Evolutionary conservation across 2,113 vertebrate genomes (phyloP).

Genomic region (Brachyhypopomus gauderio): DNA sequence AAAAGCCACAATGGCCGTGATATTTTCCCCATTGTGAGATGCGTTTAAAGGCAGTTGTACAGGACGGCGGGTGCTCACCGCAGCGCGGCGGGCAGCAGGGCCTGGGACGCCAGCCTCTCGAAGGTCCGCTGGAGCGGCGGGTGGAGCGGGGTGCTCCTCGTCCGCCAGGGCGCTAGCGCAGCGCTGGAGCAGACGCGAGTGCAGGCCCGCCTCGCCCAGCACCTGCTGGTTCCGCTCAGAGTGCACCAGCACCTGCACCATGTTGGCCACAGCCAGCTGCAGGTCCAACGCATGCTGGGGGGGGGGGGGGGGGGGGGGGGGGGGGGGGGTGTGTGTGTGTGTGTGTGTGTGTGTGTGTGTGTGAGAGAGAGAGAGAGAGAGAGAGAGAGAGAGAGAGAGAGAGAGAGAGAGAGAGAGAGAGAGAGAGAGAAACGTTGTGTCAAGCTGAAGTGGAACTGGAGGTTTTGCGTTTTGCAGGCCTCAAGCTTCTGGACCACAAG

Average conservation of each 20-base stretch:
- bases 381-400: too few relatives aligned
- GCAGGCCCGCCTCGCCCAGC: constrained; percentile 91
- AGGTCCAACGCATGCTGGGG: constrained; percentile 91
- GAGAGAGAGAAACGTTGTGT: too few relatives aligned
- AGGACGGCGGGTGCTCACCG: constrained; percentile 87
- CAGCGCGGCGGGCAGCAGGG: constrained; percentile 91
- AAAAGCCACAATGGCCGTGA: too few relatives aligned
- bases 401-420: too few relatives aligned
- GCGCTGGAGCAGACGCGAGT: constrained; percentile 87
- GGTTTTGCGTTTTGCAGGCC: too few relatives aligned
- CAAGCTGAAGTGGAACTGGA: too few relatives aligned
- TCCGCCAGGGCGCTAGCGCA: constrained; percentile 91
- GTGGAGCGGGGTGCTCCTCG: constrained; percentile 92
- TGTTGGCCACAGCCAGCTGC: constrained; percentile 92
- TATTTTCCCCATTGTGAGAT: too few relatives aligned
- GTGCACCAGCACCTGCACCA: constrained; percentile 92
- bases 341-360: too few relatives aligned
- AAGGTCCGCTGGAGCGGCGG: constrained; percentile 96
- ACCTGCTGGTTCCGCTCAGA: constrained; percentile 95
- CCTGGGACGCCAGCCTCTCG: constrained; percentile 94
- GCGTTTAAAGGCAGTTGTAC: too few relatives aligned
- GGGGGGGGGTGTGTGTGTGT: too few relatives aligned
- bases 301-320: neutral
- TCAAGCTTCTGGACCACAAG: too few relatives aligned
- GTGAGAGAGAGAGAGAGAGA: too few relatives aligned